phyloP scores from a whole-genome alignment of 2,113 vertebrate genomes.

The Siniperca knerii region DNA sequence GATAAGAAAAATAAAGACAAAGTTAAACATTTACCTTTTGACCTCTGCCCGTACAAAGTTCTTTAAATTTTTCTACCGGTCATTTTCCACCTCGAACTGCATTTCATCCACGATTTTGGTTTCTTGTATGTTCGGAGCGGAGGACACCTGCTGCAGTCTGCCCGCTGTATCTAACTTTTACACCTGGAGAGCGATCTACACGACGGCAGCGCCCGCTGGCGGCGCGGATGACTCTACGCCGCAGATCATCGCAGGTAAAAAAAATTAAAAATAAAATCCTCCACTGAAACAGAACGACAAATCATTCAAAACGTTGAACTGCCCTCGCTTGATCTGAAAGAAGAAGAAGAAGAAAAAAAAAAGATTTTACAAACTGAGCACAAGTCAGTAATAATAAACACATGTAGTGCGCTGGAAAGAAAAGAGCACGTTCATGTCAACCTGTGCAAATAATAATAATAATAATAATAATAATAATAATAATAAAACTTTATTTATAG shows the following conservation, averaged over 20 bases:
- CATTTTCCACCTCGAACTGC: not conserved
- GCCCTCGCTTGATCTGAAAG: not conserved
- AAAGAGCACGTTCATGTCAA: not conserved
- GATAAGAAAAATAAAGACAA: not conserved
- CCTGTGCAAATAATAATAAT: not conserved
- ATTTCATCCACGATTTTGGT: rapidly evolving
- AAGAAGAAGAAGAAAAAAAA: too few species aligned
- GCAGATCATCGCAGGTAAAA: not conserved
- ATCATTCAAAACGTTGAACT: not conserved
- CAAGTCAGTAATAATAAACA: not conserved
- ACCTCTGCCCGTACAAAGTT: not conserved
- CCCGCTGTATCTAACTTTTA: not conserved
- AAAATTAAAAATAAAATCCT: too few species aligned
- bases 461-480: too few species aligned
- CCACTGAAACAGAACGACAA: not conserved
- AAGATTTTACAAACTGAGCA: not conserved
- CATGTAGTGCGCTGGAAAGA: too few species aligned
- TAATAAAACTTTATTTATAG: too few species aligned
- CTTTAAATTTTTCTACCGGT: not conserved
- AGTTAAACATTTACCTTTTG: conserved; percentile 40
- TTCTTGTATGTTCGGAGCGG: rapidly evolving
- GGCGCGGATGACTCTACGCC: conserved; percentile 26
- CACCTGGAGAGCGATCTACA: not conserved
- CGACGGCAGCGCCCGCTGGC: conserved; percentile 41
- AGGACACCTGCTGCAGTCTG: conserved; percentile 39